These are phyloP conservation scores for Rhopalosiphum nymphaeae DNA, from an alignment of 2,888 invertebrate genomes.

Conservation along the genomic window DNA sequence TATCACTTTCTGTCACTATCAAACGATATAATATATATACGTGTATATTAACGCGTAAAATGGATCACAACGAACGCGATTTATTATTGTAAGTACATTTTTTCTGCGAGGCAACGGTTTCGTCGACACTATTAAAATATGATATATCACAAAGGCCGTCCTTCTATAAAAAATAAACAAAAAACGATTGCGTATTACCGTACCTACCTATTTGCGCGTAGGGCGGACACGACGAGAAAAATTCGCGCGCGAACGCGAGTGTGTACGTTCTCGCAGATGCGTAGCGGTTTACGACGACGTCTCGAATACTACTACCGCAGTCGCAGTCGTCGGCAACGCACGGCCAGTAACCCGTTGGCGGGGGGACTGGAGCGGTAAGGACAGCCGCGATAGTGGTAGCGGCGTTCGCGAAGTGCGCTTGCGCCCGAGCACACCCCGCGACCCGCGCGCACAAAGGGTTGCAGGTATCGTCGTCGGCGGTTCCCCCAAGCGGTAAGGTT, in stretches of 20 bases:
- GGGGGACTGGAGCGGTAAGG: constrained; percentile 8
- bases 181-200: background rate
- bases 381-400: background rate
- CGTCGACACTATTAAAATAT: background rate
- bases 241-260: background rate
- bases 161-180: background rate
- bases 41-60: background rate
- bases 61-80: background rate
- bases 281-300: constrained; percentile 31
- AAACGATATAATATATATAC: background rate
- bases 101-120: background rate
- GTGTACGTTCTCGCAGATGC: background rate
- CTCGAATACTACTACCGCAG: constrained; percentile 34
- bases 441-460: constrained; percentile 49
- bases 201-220: background rate
- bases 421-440: constrained; percentile 16
- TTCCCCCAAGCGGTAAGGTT: background rate
- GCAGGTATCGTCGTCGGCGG: background rate
- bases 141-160: background rate
- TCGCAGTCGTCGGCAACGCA: background rate
- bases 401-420: constrained; percentile 39
- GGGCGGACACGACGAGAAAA: background rate
- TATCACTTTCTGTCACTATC: background rate
- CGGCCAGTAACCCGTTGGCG: background rate
- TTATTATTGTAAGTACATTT: background rate